These are phyloP conservation scores for Cryptotermes secundus DNA, from an alignment of 1,140 invertebrate genomes.

Conservation along the genomic window DNA sequence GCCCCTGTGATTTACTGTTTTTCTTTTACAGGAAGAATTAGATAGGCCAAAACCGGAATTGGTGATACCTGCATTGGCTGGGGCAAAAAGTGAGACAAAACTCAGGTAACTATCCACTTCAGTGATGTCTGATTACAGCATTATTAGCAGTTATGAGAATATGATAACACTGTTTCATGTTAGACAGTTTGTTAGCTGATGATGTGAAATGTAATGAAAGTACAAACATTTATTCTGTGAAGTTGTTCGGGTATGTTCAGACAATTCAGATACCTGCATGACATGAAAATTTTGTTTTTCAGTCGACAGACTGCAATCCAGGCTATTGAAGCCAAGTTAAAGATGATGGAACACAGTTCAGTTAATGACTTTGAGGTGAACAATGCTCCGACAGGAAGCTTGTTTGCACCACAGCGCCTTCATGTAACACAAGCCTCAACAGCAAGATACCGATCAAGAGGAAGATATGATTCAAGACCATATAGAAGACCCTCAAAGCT, in stretches of 20 bases:
- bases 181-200: too few species aligned
- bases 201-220: too few species aligned
- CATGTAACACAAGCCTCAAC: not conserved
- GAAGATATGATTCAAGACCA: constrained; percentile 25
- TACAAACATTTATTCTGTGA: too few species aligned
- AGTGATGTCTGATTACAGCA: too few species aligned
- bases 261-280: too few species aligned
- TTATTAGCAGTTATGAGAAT: too few species aligned
- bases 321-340: constrained; percentile 84
- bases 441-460: not conserved
- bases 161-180: too few species aligned
- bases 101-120: constrained; percentile 48
- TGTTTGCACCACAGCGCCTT: constrained; percentile 1
- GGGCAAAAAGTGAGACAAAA: constrained; percentile 66
- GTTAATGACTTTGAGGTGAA: constrained; percentile 36
- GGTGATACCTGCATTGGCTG: constrained; percentile 71
- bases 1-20: not conserved
- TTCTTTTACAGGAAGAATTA: constrained; percentile 61
- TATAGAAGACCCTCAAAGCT: constrained; percentile 8
- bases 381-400: constrained; percentile 28
- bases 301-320: constrained; percentile 78
- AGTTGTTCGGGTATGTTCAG: too few species aligned
- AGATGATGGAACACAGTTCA: constrained; percentile 65
- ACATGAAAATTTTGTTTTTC: constrained; percentile 38
- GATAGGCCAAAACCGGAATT: constrained; percentile 72